Percentiles rank a stretch among this genome's conserved stretches.
These are phyloP conservation scores for Battus philenor DNA, from an alignment of 1,140 invertebrate species.

Conservation along the genomic window DNA sequence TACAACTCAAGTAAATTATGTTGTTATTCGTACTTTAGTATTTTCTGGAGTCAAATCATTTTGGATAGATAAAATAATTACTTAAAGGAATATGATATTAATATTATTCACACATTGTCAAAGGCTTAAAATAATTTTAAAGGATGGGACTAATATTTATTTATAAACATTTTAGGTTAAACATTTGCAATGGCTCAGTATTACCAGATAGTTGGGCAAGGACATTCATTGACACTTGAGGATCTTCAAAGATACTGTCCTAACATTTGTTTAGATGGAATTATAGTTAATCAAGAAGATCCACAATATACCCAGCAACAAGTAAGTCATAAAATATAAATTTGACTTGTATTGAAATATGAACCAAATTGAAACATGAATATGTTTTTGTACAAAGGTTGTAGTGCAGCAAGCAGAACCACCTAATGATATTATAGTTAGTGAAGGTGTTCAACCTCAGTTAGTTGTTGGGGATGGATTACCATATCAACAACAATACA, in stretches of 20 bases:
- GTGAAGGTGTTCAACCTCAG: slow-evolving; percentile 59
- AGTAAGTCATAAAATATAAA: too few relatives aligned
- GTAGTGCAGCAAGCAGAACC: slow-evolving; percentile 65
- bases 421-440: slow-evolving; percentile 66
- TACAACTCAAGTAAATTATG: slow-evolving; percentile 16
- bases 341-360: slow-evolving; percentile 2
- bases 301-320: slow-evolving; percentile 66
- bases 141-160: background rate
- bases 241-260: slow-evolving; percentile 69
- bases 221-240: slow-evolving; percentile 60
- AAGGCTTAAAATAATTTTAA: background rate
- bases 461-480: slow-evolving; percentile 65
- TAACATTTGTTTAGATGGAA: slow-evolving; percentile 64
- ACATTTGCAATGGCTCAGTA: slow-evolving; percentile 66
- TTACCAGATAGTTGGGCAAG: slow-evolving; percentile 71
- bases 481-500: slow-evolving; percentile 67
- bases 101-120: background rate
- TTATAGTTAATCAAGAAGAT: slow-evolving; percentile 68
- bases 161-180: slow-evolving; percentile 48
- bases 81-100: background rate
- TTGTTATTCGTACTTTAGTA: slow-evolving; percentile 5
- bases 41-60: background rate
- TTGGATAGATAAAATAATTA: background rate
- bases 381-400: slow-evolving; percentile 35
- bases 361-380: slow-evolving; percentile 1